A percentile compares a stretch with the other conserved stretches of the same genome.
Conservation (phyloP, 2,113 vertebrate genomes). For the Notothenia rossii region DNA sequence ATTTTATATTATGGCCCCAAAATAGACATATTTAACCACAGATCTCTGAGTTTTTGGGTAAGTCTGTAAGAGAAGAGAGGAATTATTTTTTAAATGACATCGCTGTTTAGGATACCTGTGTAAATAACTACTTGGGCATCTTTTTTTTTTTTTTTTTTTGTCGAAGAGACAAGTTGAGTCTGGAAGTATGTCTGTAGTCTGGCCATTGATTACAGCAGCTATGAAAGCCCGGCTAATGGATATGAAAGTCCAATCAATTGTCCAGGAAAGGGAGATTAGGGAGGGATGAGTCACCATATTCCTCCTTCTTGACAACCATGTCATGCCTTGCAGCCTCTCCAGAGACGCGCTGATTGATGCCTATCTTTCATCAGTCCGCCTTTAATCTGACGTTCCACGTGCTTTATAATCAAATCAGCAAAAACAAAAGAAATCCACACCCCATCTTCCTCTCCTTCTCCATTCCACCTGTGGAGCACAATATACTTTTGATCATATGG, state of each 20-base stretch:
- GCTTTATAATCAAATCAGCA: constrained; percentile 67
- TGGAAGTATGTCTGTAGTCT: constrained; percentile 62
- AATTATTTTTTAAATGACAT: background rate
- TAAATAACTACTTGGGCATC: constrained; percentile 8
- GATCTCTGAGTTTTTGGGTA: background rate
- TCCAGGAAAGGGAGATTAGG: constrained; percentile 71
- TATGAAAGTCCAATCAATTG: constrained; percentile 82
- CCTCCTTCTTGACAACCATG: constrained; percentile 75
- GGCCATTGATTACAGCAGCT: constrained; percentile 64
- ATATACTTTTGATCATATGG: constrained; percentile 21
- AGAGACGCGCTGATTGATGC: constrained; percentile 66
- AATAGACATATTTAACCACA: background rate
- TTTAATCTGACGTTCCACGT: constrained; percentile 69
- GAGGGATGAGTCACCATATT: constrained; percentile 73
- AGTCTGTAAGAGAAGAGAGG: background rate
- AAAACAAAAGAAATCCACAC: constrained; percentile 51
- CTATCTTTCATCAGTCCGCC: constrained; percentile 75
- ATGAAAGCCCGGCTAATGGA: constrained; percentile 80
- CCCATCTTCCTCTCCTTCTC: background rate
- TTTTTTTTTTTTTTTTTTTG: background rate
- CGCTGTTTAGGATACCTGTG: background rate
- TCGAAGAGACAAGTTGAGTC: constrained; percentile 61
- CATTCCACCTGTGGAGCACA: constrained; percentile 52
- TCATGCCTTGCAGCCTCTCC: constrained; percentile 66
- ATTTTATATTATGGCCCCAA: background rate